Evolutionary conservation across 2,113 vertebrate genomes (phyloP).

Genomic region (Aegotheles bennettii): DNA sequence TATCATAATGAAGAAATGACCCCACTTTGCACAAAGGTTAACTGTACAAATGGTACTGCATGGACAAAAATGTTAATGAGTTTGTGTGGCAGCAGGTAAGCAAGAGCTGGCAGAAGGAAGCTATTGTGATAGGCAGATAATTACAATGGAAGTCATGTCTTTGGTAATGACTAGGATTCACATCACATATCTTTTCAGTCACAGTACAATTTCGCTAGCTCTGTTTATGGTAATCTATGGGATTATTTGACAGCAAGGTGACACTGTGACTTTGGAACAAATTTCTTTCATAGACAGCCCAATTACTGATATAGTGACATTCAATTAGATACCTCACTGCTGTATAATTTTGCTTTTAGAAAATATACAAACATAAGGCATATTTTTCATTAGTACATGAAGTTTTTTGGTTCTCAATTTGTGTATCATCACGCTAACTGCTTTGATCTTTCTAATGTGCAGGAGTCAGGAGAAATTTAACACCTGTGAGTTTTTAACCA

Average conservation of each 20-base stretch:
- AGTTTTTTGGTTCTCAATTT: not conserved
- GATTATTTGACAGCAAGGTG: slow-evolving; percentile 76
- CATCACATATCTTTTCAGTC: slow-evolving; percentile 68
- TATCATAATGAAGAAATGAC: slow-evolving; percentile 67
- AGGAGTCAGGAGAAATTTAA: not conserved
- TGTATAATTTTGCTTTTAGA: slow-evolving; percentile 29
- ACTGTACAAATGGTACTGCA: slow-evolving; percentile 45
- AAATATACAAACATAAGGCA: slow-evolving; percentile 22
- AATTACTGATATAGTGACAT: slow-evolving; percentile 61
- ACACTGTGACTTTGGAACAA: slow-evolving; percentile 73
- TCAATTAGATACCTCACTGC: slow-evolving; percentile 46
- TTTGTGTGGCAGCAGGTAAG: slow-evolving; percentile 58
- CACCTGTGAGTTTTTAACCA: not conserved
- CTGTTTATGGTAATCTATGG: slow-evolving; percentile 69
- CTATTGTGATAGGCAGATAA: slow-evolving; percentile 57
- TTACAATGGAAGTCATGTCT: slow-evolving; percentile 71
- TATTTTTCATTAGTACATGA: slow-evolving; percentile 6
- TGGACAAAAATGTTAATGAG: slow-evolving; percentile 67
- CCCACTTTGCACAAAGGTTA: slow-evolving; percentile 65
- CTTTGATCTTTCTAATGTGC: not conserved
- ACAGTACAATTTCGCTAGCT: slow-evolving; percentile 58
- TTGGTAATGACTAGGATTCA: slow-evolving; percentile 67
- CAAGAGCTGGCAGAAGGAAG: slow-evolving; percentile 39
- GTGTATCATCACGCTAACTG: not conserved
- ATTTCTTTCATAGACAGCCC: slow-evolving; percentile 64